Base-by-base conservation (phyloP, 2,113 vertebrate species). In the Ptychochromis oligacanthus region DNA sequence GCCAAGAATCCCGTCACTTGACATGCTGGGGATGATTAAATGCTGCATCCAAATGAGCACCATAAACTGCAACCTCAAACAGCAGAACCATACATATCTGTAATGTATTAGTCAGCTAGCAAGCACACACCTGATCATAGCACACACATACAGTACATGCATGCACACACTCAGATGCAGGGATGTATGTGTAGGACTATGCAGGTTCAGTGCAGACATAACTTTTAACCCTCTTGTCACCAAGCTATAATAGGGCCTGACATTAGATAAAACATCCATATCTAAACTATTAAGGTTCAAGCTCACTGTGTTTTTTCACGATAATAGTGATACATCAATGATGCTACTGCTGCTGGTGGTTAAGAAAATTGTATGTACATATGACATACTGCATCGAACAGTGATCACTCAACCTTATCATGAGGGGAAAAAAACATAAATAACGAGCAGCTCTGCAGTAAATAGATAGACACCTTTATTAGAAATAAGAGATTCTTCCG, bases 141-240 rank as follows among this genome's bases (percentile, higher is more conserved):
- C 59, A 77, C 34, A 65, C 43, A 26, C 56, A 67, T 40, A 36
- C 36, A 59, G 67, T 43, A 70, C 60, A 84, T 54, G 31, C 72
- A 81, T 67, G 49, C 36, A 70, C 67, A 80, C 80, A 34, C 18
- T 65, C 72, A 79, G 43, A 84, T 91, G 87, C 87, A 94, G 70
- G 80, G 81, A 67, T 80, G 34, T 74, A 61, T 64, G 77, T 82
- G 77, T 15, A 75, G 85, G 79, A 75, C 82, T 84, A 78, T 87
- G 87, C 87, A 84, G 86, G 90, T 80, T 85, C 56, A 77, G 75
- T 87, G 82, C 84, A 83, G 81, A 36, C 65, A 72, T 59, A 83
- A 88, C 85, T 77, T 89, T 88, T 90, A 92, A 89, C 88, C 91
- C 90, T 88, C 54, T 84, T 91, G 79, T 88, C 79, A 62, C 86